Evolutionary conservation across 30 jellyfish, hydroid and myxozoan species (phyloP), one percentile per base, ranked within the genome.

Genomic region (Hydra vulgaris): DNA sequence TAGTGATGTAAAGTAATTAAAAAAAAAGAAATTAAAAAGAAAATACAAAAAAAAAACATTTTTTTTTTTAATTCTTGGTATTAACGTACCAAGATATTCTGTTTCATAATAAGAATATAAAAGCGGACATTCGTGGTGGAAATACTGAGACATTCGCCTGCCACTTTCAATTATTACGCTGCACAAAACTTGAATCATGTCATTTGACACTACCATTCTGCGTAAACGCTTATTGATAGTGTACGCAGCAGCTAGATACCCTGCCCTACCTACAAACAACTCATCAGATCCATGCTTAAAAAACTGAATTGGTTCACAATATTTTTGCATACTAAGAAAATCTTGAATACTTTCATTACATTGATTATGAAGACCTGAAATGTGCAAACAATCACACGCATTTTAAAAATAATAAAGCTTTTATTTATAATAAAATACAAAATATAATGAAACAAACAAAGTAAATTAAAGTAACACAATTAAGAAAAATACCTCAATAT

Each of bases 181-280:
- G 81, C 99, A 93, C 66, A 93, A 66, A 0, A 94, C 91, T 67
- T 87, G 70, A 5, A 95, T 87, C 40, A 87, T 74, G 3, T 93
- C 99, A 73, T 53, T 74, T 27, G 96, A 85, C 20, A 93, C 72
- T 24, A 78, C 73, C n/a, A 82, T 66, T 26, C 83, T 79, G 18
- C 83, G 86, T 27, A 93, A 84, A 20, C 95, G 81, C 72, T 82
- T 86, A 73, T 87, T 93, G 76, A 93, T 56, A 76, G 85, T 70
- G 55, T 79, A 68, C 77, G 96, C 81, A 26, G 90, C 94, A 5
- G 99, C 96, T 24, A 93, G 89, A 71, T 74, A 93, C 1, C 99
- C 99, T n/a, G 99, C 99, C 27, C 99, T 79, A 0, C 99, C 99
- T 8, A 93, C 94, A 81, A 93, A 93, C 23, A 87, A 81, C 82